phyloP scores from a whole-genome alignment of 2,113 vertebrate genomes.

The Plecotus auritus region DNA sequence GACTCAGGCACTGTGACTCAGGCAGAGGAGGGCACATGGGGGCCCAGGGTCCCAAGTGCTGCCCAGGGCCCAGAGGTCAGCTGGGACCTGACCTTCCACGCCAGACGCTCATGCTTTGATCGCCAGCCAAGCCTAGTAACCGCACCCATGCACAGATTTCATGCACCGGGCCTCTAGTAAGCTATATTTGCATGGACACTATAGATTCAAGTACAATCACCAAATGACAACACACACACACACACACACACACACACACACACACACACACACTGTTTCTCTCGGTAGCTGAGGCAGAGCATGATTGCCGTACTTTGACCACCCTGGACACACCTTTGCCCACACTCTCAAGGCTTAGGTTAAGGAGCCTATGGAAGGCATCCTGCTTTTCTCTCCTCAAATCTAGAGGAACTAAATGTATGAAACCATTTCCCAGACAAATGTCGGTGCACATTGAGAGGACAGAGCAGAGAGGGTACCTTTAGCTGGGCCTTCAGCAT shows the following conservation, averaged over 20 bases:
- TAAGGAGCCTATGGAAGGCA: not conserved
- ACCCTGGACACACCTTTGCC: not conserved
- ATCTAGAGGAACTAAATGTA: not conserved
- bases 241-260: not conserved
- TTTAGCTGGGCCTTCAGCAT: not conserved
- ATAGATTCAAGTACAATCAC: too few relatives aligned
- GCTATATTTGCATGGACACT: not conserved
- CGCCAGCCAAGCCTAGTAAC: rapidly evolving
- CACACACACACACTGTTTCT: not conserved
- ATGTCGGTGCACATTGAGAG: rapidly evolving
- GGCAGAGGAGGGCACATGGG: too few relatives aligned
- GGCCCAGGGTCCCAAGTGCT: too few relatives aligned
- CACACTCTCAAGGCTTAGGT: not conserved
- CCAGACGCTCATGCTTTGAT: too few relatives aligned
- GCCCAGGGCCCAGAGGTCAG: too few relatives aligned
- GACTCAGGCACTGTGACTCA: too few relatives aligned
- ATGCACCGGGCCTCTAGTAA: not conserved
- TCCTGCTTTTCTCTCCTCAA: not conserved
- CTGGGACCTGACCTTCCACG: too few relatives aligned
- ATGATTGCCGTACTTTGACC: rapidly evolving
- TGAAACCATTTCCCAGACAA: not conserved
- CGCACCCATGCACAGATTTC: too few relatives aligned
- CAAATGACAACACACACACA: not conserved
- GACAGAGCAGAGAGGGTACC: not conserved
- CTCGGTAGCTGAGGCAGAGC: not conserved